Base-by-base conservation (phyloP, 2,113 vertebrate species). In the Callionymus lyra region DNA sequence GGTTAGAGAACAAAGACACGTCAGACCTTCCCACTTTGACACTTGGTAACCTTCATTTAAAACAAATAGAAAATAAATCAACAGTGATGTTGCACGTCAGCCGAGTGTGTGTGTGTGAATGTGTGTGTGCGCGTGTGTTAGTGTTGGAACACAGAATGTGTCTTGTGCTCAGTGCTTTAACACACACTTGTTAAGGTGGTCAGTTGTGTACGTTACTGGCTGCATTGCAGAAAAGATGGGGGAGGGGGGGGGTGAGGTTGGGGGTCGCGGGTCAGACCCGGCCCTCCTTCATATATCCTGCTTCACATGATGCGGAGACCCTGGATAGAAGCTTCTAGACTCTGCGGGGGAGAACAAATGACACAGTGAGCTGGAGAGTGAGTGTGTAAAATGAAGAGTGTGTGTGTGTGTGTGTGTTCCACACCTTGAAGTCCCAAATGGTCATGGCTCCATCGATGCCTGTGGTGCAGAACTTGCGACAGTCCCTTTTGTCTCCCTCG, bases 401-500 rank as follows among this genome's bases (percentile, higher is more conserved):
- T 12, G 8, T 38, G 14, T 3, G 42, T 44, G 41, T 44, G 12
- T 47, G 34, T 19, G 33, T 37, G n/a, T 15, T 40, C 1, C 9
- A 13, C 61, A 97, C 95, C 93, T 98, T 98, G 61, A 96, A 93
- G 77, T 99, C 95, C 95, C 95, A 99, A 82, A 98, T 95, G 70
- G 93, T 95, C 95, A 99, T 97, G 21, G 94, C 95, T 79, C 95
- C 94, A 52, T 99, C 95, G 2, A 99, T 99, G 76, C 95, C 95
- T 2, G 95, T 99, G 82, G 94, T 99, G 87, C 95, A 99, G 86
- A 99, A 98, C 79, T 97, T 98, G 58, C 89, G 91, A 85, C 95
- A 99, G 46, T 98, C 94, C 79, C 87, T 89, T 83, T 97, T 97
- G 88, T 98, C 95, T 72, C 94, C 92, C 66, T 98, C 95, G 72